phyloP scores from a whole-genome alignment of 2,888 invertebrate genomes.

The Andrena bucephala region DNA sequence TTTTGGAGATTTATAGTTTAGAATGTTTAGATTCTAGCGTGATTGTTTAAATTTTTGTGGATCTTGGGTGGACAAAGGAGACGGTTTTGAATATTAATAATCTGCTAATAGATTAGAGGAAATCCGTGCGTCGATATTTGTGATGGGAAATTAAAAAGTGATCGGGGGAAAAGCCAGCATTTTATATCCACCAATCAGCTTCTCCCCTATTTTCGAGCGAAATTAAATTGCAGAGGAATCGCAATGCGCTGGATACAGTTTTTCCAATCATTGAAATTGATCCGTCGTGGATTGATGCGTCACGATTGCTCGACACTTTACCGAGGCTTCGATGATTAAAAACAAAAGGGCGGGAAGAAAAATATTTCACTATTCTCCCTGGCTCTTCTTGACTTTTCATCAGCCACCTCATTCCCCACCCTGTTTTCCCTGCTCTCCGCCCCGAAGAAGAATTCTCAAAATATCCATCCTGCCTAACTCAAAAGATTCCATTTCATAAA shows the following conservation, averaged over 20 bases:
- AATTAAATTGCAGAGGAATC: slow-evolving; percentile 4
- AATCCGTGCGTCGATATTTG: neutral
- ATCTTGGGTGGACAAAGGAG: too few relatives aligned
- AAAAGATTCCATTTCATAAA: too few relatives aligned
- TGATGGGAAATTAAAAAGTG: neutral
- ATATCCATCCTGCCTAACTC: too few relatives aligned
- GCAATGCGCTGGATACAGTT: neutral
- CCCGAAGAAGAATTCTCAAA: too few relatives aligned
- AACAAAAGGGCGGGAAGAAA: neutral
- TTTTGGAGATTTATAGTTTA: too few relatives aligned
- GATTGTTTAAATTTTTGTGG: too few relatives aligned
- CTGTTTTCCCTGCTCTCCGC: too few relatives aligned
- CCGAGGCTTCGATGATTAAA: slow-evolving; percentile 1
- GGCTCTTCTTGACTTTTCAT: too few relatives aligned
- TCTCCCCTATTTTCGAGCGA: neutral
- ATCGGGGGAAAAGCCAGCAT: neutral
- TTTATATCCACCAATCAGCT: neutral
- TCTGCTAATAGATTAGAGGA: slow-evolving; percentile 19
- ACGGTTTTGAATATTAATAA: slow-evolving; percentile 9
- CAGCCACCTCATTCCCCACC: too few relatives aligned
- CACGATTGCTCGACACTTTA: slow-evolving; percentile 1
- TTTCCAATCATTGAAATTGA: slow-evolving; percentile 16
- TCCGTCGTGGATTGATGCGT: neutral
- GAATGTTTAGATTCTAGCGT: too few relatives aligned
- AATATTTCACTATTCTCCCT: too few relatives aligned